Percentiles rank a stretch among this genome's conserved stretches.
Conservation (phyloP, 2,797 vertebrate species). For the Phaenicophaeus curvirostris region DNA sequence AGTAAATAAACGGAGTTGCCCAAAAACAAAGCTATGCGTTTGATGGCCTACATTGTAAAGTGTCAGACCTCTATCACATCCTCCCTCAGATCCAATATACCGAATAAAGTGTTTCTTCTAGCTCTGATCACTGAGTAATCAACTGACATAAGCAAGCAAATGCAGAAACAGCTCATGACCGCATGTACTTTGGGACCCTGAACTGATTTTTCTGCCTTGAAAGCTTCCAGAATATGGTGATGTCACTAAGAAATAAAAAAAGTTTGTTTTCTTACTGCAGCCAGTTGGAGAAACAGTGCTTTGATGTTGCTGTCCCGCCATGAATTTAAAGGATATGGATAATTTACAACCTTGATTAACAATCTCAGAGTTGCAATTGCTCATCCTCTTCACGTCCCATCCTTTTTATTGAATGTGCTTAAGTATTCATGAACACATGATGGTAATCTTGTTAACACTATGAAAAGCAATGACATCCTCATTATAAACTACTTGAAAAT, state of each 20-base stretch:
- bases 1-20: constrained; percentile 3
- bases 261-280: constrained; percentile 36
- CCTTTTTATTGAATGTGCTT: constrained; percentile 62
- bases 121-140: background rate
- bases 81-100: background rate
- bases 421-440: constrained; percentile 75
- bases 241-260: background rate
- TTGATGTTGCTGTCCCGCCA: background rate
- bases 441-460: constrained; percentile 75
- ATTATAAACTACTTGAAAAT: constrained; percentile 76
- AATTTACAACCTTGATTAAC: constrained; percentile 68
- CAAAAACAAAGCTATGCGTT: background rate
- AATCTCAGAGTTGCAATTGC: constrained; percentile 39
- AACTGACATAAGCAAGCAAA: constrained; percentile 11
- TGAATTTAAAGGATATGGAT: constrained; percentile 45
- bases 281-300: constrained; percentile 6
- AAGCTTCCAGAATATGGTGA: background rate
- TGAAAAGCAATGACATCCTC: constrained; percentile 75
- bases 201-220: background rate
- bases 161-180: background rate
- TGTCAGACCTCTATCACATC: background rate
- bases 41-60: background rate
- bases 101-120: constrained; percentile 23
- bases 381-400: constrained; percentile 65
- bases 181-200: background rate